Evolutionary conservation across 2,113 vertebrate genomes (phyloP).

Genomic region (Crotalus horridus): DNA sequence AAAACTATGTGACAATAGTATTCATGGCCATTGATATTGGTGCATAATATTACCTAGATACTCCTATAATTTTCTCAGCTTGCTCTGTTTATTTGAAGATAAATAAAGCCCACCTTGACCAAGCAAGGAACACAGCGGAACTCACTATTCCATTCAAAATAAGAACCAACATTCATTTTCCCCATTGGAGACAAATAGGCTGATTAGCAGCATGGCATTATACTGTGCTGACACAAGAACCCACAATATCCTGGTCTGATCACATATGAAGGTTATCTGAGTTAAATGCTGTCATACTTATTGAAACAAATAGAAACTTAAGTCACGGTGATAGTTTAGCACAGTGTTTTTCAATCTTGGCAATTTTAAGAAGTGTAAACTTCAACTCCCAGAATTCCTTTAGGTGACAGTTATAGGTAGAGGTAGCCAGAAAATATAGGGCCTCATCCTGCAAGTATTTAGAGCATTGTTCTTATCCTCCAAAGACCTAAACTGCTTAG

Average conservation of each 20-base stretch:
- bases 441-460: neutral
- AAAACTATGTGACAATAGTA: neutral
- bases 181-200: neutral
- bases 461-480: neutral
- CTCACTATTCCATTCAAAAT: neutral
- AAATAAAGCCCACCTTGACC: neutral
- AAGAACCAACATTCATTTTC: neutral
- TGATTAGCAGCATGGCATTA: neutral
- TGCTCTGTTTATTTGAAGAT: neutral
- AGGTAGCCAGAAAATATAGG: neutral
- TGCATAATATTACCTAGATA: neutral
- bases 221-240: neutral
- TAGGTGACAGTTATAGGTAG: neutral
- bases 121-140: neutral
- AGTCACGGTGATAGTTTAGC: neutral
- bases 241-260: neutral
- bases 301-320: neutral
- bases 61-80: neutral
- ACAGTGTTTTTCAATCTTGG: neutral
- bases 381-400: neutral
- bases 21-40: neutral
- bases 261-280: neutral
- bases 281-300: neutral
- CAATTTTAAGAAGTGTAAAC: neutral
- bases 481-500: neutral